These are phyloP conservation scores for Anneissia japonica DNA, from an alignment of 35 echinoderm and acorn worm species.

Conservation along the genomic window DNA sequence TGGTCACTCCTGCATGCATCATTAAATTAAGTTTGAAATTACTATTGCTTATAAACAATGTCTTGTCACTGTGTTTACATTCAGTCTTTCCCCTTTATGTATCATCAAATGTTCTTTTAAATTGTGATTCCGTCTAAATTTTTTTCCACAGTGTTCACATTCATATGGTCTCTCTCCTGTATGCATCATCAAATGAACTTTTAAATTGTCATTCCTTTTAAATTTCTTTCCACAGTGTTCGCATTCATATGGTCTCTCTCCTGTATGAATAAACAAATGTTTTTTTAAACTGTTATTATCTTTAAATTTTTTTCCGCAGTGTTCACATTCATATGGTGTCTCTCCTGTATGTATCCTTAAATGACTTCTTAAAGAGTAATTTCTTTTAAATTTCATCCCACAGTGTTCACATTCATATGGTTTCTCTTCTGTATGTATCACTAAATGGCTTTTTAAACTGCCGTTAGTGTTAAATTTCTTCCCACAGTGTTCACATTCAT, in stretches of 20 bases:
- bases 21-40: neutral
- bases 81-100: neutral
- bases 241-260: neutral
- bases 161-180: too few species aligned
- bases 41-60: neutral
- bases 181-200: neutral
- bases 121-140: too few species aligned
- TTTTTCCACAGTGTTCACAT: too few species aligned
- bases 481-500: neutral
- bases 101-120: too few species aligned
- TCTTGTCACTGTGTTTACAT: neutral
- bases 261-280: neutral
- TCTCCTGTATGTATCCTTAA: neutral
- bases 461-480: neutral
- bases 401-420: neutral
- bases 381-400: neutral
- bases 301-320: neutral
- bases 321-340: neutral
- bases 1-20: slow-evolving; percentile 3
- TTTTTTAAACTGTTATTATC: neutral
- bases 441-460: neutral
- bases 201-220: neutral
- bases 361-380: neutral
- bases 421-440: neutral
- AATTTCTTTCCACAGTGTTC: slow-evolving; percentile 9